Conservation (phyloP, 2,797 vertebrate genomes). For the Anabacerthia variegaticeps region DNA sequence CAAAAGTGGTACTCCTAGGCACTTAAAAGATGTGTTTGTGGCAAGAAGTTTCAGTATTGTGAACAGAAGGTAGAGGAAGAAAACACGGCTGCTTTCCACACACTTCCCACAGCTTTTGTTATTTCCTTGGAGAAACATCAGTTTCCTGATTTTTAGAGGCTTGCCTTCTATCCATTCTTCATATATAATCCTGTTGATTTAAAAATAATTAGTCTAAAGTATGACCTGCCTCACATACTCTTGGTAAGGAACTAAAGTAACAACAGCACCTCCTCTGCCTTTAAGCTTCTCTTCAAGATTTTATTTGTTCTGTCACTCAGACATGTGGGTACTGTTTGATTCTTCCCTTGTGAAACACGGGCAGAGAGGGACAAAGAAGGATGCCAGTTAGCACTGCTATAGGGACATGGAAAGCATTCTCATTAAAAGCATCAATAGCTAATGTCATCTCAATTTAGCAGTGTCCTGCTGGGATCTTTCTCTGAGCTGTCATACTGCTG, state of each 20-base stretch:
- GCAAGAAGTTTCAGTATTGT: neutral
- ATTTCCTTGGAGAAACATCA: neutral
- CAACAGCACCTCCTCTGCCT: neutral
- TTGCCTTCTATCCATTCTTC: neutral
- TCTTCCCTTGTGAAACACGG: neutral
- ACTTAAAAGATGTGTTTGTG: neutral
- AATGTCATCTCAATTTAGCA: neutral
- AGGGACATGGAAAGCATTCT: neutral
- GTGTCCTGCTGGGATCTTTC: neutral
- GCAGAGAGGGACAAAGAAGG: neutral
- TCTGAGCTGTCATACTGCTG: neutral
- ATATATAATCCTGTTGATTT: neutral
- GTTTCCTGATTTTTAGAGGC: neutral
- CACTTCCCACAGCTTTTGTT: neutral
- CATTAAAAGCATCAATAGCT: neutral
- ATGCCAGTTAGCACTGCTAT: neutral
- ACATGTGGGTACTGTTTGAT: neutral
- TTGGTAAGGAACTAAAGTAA: neutral
- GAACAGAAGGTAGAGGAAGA: rapidly evolving
- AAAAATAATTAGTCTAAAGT: neutral
- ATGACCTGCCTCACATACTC: neutral
- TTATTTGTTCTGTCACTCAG: neutral
- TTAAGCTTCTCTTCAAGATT: neutral
- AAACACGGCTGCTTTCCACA: neutral
- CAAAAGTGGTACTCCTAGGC: neutral